Conservation (phyloP, 2,113 vertebrate species). For the Chaetodon trifascialis region DNA sequence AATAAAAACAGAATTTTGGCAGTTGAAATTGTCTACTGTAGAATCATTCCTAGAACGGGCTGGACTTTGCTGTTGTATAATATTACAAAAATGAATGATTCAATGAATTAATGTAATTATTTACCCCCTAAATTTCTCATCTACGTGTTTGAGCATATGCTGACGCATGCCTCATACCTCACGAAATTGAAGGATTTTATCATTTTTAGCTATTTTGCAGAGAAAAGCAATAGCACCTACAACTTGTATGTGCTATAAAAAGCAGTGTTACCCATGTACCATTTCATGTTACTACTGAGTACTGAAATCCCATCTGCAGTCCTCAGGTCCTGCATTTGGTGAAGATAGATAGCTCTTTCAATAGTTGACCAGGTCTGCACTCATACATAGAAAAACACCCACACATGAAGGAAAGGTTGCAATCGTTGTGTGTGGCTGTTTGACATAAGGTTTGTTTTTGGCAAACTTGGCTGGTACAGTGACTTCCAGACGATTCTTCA, state of each 20-base stretch:
- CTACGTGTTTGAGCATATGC: neutral
- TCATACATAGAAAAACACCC: neutral
- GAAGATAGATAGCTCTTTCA: neutral
- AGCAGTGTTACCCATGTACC: neutral
- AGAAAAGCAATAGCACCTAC: neutral
- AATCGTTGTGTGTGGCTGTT: neutral
- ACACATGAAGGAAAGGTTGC: neutral
- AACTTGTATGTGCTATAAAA: neutral
- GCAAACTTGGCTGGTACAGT: neutral
- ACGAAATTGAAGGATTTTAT: neutral
- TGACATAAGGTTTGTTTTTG: neutral
- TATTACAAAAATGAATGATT: neutral
- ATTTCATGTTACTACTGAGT: neutral
- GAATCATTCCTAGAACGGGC: neutral
- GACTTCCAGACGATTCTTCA: constrained; percentile 16
- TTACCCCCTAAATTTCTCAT: neutral
- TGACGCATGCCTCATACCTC: neutral
- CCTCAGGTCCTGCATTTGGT: neutral
- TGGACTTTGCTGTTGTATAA: neutral
- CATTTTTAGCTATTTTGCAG: neutral
- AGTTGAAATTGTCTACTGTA: neutral
- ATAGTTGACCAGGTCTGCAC: neutral
- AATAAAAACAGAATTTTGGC: neutral
- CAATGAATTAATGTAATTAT: neutral
- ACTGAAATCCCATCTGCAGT: neutral